Percentiles rank a stretch among this genome's conserved stretches.
Evolutionary conservation across 2,113 vertebrate species (phyloP).

Genomic region (Oreochromis aureus): DNA sequence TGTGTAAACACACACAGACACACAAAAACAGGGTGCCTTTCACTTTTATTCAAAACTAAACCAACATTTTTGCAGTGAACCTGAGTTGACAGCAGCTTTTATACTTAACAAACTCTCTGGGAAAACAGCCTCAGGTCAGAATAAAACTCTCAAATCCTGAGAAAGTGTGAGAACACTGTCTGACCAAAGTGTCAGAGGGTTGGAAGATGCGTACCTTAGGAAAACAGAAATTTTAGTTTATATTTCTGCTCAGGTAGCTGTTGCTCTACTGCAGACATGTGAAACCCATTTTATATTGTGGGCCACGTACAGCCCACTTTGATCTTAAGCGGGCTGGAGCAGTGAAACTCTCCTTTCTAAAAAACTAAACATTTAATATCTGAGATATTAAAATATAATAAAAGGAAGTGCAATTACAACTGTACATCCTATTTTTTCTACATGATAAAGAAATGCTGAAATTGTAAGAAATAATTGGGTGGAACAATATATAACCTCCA

Average conservation of each 20-base stretch:
- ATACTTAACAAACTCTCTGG: background rate
- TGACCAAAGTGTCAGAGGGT: background rate
- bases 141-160: background rate
- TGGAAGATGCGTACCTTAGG: background rate
- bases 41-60: background rate
- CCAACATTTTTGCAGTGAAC: background rate
- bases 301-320: too few relatives aligned
- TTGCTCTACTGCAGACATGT: background rate
- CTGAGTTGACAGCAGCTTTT: background rate
- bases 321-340: too few relatives aligned
- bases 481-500: background rate
- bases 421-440: background rate
- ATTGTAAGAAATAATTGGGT: background rate
- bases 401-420: background rate
- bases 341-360: too few relatives aligned
- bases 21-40: background rate
- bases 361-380: background rate
- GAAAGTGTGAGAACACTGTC: constrained; percentile 1
- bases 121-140: background rate
- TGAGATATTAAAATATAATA: background rate
- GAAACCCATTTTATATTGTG: too few relatives aligned
- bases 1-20: background rate
- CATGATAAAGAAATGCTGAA: background rate
- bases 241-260: background rate
- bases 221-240: background rate